Base-by-base conservation (phyloP, 2,797 vertebrate genomes). In the Thalassophryne amazonica region DNA sequence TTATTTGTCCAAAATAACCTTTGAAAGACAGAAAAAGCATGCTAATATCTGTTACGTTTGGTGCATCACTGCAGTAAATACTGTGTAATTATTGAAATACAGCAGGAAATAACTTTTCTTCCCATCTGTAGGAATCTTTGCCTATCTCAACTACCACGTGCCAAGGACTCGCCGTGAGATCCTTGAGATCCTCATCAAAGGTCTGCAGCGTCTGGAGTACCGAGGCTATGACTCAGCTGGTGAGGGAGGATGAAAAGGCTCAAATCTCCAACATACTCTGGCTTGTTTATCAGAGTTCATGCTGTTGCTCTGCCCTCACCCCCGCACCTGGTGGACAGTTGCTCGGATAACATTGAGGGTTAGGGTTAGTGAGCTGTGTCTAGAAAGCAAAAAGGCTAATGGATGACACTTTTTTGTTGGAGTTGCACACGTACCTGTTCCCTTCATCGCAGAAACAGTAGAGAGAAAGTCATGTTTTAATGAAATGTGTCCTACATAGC, bases 101-200 rank as follows among this genome's bases (percentile, higher is more conserved):
- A n/a, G n/a, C n/a, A n/a, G n/a, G n/a, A n/a, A n/a, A 21, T 10
- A 28, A 59, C 45, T 25, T 34, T 7, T 35, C 24, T 43, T 38
- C 20, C 3, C 24, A 15, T 43, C 41, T 37, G 0, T 23, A 99
- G 97, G 97, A 86, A 99, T 99, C 75, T 99, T 99, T 87, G 97
- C 97, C 39, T 99, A 99, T 89, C 92, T 99, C 74, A 99, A 99
- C 81, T 99, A 99, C 83, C 95, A 98, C 40, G 97, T 99, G 60
- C 95, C 96, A 54, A 92, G 93, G 80, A 96, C 93, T 35, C 93
- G 97, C 11, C 78, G 94, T 31, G 95, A 99, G 78, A 97, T 99
- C 89, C 92, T 99, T 81, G 95, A 99, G 82, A 96, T 96, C 29
- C 93, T 99, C 4, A 93, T 99, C 60, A 98, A 94, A 80, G 97